Evolutionary conservation across 2,888 invertebrate species (phyloP).

Genomic region (Agonopterix alstromeriana): DNA sequence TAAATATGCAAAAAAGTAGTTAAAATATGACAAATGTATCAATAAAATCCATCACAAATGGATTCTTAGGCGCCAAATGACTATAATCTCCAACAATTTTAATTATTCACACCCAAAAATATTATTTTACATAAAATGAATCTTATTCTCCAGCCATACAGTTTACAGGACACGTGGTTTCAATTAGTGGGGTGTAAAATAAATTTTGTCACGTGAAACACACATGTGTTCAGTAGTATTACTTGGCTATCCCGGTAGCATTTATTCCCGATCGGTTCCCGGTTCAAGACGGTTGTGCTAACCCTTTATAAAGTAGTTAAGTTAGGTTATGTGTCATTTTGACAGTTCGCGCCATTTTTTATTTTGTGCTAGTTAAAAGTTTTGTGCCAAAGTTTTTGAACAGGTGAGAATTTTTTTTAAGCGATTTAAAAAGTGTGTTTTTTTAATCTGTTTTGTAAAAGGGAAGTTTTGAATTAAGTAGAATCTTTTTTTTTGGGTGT

Average conservation of each 20-base stretch:
- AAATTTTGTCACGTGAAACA: conserved; percentile 15
- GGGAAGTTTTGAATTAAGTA: no score
- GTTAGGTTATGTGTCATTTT: conserved; percentile 47
- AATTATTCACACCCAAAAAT: neutral
- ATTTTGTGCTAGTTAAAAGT: neutral
- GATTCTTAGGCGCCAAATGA: conserved; percentile 50
- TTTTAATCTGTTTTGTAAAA: no score
- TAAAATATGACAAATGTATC: conserved; percentile 4
- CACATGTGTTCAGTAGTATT: conserved; percentile 41
- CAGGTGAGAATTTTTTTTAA: no score
- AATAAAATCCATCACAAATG: conserved; percentile 32
- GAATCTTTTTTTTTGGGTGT: no score
- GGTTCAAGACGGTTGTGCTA: conserved; percentile 41
- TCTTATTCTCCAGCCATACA: neutral
- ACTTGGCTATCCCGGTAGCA: conserved; percentile 43
- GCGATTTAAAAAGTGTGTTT: no score
- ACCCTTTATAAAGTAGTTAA: conserved; percentile 20
- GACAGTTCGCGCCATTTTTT: conserved; percentile 48
- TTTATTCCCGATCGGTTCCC: conserved; percentile 50
- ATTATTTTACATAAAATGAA: conserved; percentile 1
- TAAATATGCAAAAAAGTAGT: no score
- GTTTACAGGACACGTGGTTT: neutral
- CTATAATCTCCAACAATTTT: conserved; percentile 15
- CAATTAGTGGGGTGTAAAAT: neutral
- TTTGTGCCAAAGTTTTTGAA: no score